Evolutionary conservation across 2,888 invertebrate species (phyloP), one percentile per base, ranked within the genome.

Genomic region (Ophion costatus): DNA sequence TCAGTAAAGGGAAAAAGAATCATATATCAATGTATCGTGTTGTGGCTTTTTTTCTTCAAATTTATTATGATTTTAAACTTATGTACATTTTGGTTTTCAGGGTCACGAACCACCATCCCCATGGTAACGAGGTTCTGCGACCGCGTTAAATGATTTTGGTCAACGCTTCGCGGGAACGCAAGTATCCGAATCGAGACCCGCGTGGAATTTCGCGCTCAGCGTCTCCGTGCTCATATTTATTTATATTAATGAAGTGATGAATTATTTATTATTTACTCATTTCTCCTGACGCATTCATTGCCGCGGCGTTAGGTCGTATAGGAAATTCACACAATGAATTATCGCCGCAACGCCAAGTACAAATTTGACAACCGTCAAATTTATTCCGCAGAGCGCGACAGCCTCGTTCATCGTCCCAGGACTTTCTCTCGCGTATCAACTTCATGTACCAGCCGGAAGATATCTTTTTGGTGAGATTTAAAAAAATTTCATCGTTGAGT

Each of bases 11-110:
- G 51, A 56, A 59, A 38, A n/a, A 73, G n/a, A 33, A 7, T 61
- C 73, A 33, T 73, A 14, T n/a, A 70, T 56, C 56, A 63, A 6
- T 63, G 22, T 38, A 38, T 61, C 73, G 45, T 14, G 45, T 14
- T 45, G 11, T 45, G 33, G 17, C 56, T 56, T 22, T 67, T 20
- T 42, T 45, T 57, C 29, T 33, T 67, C 33, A 20, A 67, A 11
- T 29, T 63, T 69, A 22, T 45, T 17, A 0, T 69, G 42, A 45
- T 51, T 45, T 67, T 11, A 20, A 24, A 10, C 14, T 17, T 29
- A 29, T n/a, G 29, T 57, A 20, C 57, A 24, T n/a, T 9, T 29
- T n/a, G 11, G n/a, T 57, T 69, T 45, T 69, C 17, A 24, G 24
- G 69, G 17, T 57, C 57, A 33, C 2, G 14, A 57, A 51, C 7